Base-by-base conservation (phyloP, 2,888 invertebrate genomes). In the Tineola bisselliella region DNA sequence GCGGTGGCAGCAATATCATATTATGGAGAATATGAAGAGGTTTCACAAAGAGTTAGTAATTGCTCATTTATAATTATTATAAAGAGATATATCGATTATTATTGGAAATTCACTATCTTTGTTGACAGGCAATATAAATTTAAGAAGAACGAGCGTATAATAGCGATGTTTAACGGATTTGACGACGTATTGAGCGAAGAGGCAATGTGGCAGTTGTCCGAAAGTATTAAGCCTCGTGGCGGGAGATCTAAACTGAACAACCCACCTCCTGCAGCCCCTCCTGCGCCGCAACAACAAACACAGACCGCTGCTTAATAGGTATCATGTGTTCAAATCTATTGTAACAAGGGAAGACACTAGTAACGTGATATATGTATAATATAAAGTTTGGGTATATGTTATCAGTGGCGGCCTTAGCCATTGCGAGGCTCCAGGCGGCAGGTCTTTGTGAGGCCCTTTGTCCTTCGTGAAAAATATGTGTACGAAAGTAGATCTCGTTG, bases 171-270 rank as follows among this genome's bases (percentile, higher is more conserved):
- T 89, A 95, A 96, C 86, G 95, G 96, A 84, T 99, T 99, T 84
- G 95, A 97, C 76, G 95, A 98, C 80, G 95, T 93, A 77, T 90
- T 98, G 70, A 94, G 94, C 75, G 99, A 99, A 84, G 99, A 99
- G 80, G 94, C 96, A 62, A 95, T 99, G 92, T 99, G 99, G 99
- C 96, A 97, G 81, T 94, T 98, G 71, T 99, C 98, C 0, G 97
- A 98, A 87, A 92, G 92, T 66, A 97, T 99, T 70, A 98, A 98
- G 88, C 98, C 98, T 61, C 89, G 95, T 62, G 93, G 92, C 25
- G 90, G 90, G 1, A 74, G 82, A 48, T 66, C 72, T 62, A 62
- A 70, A 18, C 54, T 54, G 1, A 31, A 18, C 8, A 38, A 38
- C 10, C 18, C 48, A 44, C 31, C 38, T 12, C 38, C 38, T 38